Base-by-base conservation (phyloP, 2,797 vertebrate species). In the Cuculus canorus region DNA sequence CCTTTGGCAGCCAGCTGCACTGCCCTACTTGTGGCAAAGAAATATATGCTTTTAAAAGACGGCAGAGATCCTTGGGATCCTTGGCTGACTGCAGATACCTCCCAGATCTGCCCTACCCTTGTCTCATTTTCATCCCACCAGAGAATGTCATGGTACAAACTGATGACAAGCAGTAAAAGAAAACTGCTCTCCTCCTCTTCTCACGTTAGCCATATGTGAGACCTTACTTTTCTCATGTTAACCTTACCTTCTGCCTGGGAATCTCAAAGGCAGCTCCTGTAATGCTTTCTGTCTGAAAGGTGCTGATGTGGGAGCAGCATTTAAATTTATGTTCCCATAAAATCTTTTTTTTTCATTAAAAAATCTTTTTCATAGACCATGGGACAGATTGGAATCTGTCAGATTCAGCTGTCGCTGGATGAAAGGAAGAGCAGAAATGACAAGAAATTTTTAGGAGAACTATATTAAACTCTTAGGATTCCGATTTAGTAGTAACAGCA, bases 401-500 rank as follows among this genome's bases (percentile, higher is more conserved):
- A 93, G 14, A 7, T 86, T 95, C 94, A 94, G 88, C 88, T 96
- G 88, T 90, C 0, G 0, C 70, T 72, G 89, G 84, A 59, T 81
- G 80, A 92, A 71, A 61, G 79, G 56, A 91, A 91, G 77, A 91
- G 82, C 66, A 90, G 90, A 66, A 93, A 66, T 4, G 37, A 79
- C 52, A 70, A 71, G 73, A 79, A 86, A 76, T 92, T 95, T 95
- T 94, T 92, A 82, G 94, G 68, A 91, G 54, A 63, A 66, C 86
- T 97, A 92, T 85, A 94, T 95, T 95, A 94, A 92, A 89, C 80
- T 91, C 73, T 66, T 63, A 83, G 69, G 80, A 70, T 90, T 93
- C 45, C 19, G 10, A 85, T 92, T 84, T 81, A 90, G 66, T 79
- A 90, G 73, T 79, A 83, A 76, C 14, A 81, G 54, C 23, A 50